Percentiles rank a stretch among this genome's conserved stretches.
Conservation (phyloP, 2,888 invertebrate genomes). For the Lasioglossum marginatum region DNA sequence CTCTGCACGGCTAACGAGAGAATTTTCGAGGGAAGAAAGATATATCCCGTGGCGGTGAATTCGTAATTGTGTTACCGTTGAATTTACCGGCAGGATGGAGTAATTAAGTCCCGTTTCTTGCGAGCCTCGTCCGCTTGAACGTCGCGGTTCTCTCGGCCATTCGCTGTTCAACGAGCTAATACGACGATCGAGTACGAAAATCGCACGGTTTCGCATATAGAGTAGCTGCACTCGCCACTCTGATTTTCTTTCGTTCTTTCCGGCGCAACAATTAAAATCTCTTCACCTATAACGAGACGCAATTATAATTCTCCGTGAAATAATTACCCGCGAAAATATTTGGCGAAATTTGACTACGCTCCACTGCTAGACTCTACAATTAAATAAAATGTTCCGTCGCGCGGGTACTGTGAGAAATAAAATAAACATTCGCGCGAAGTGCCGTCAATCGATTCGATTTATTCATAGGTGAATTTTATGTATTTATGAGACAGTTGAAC, state of each 20-base stretch:
- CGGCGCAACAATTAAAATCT: not conserved
- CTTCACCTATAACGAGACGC: not conserved
- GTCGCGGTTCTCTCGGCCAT: not conserved
- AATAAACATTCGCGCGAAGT: not conserved
- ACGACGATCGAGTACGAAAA: not conserved
- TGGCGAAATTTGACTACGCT: not conserved
- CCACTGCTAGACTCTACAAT: not conserved
- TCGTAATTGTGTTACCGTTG: slow-evolving; percentile 42
- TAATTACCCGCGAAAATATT: not conserved
- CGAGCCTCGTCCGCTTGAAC: slow-evolving; percentile 1
- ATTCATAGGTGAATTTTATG: not conserved
- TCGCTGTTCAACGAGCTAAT: slow-evolving; percentile 16
- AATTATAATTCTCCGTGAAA: not conserved
- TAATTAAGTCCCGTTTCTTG: slow-evolving; percentile 42
- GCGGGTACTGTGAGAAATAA: not conserved
- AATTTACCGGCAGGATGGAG: slow-evolving; percentile 29
- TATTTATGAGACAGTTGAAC: not conserved
- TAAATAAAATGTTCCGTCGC: not conserved
- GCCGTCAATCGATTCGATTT: not conserved
- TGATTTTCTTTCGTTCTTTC: not conserved
- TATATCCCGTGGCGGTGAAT: slow-evolving; percentile 25
- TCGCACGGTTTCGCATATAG: not conserved
- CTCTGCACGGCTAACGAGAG: slow-evolving; percentile 27
- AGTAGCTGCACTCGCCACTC: not conserved
- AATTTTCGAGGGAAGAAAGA: slow-evolving; percentile 18